phyloP scores from a whole-genome alignment of 2,797 vertebrate genomes.

The Limosa lapponica region DNA sequence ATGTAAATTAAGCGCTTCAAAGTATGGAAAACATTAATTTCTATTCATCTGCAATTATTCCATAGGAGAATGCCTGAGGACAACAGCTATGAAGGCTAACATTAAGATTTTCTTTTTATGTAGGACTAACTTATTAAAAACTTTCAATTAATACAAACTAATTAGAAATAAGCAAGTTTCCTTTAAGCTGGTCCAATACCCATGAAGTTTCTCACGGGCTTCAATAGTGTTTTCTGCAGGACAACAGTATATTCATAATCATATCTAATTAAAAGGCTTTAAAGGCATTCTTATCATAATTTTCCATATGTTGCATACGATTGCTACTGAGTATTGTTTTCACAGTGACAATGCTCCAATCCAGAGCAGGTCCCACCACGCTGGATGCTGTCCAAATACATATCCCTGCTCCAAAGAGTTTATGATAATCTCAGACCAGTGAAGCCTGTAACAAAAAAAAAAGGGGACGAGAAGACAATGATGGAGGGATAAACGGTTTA shows the following conservation, averaged over 20 bases:
- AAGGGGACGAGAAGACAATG: not conserved
- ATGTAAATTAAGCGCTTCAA: not conserved
- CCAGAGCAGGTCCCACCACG: not conserved
- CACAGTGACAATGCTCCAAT: not conserved
- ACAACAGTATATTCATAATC: not conserved
- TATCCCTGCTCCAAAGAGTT: not conserved
- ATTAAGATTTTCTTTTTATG: not conserved
- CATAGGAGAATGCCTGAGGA: not conserved
- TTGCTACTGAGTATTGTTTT: not conserved
- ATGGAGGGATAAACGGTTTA: not conserved
- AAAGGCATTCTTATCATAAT: not conserved
- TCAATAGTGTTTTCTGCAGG: not conserved
- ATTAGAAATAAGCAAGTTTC: constrained; percentile 9
- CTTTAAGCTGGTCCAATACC: not conserved
- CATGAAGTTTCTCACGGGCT: not conserved
- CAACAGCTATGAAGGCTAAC: not conserved
- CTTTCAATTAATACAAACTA: not conserved
- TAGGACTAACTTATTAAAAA: not conserved
- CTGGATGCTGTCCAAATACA: not conserved
- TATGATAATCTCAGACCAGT: not conserved
- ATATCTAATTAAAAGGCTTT: not conserved
- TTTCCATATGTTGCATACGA: not conserved
- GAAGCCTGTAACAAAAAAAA: not conserved
- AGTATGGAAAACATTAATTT: not conserved
- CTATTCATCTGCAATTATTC: not conserved